phyloP scores from a whole-genome alignment of 2,888 invertebrate species.

The Melipona beecheii region DNA sequence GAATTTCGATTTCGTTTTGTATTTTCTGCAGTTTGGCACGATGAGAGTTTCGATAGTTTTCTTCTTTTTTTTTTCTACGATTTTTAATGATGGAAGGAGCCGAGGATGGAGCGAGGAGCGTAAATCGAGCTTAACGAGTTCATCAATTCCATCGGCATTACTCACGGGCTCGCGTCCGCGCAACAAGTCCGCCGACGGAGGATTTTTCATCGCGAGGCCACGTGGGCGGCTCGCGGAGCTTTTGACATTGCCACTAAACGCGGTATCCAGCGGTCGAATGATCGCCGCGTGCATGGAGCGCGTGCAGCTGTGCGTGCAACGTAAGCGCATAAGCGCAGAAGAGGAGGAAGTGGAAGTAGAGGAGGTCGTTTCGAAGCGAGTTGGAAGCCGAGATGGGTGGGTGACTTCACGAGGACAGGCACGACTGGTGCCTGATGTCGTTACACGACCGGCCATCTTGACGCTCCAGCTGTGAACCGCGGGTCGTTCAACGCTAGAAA shows the following conservation, averaged over 20 bases:
- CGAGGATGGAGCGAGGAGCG: conserved; percentile 28
- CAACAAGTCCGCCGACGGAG: conserved; percentile 62
- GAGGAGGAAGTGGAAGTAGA: too few species aligned
- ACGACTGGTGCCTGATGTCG: neutral
- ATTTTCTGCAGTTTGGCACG: too few species aligned
- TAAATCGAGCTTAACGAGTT: conserved; percentile 65
- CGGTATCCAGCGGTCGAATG: neutral
- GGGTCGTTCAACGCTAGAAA: conserved; percentile 12
- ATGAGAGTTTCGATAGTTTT: too few species aligned
- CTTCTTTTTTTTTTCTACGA: too few species aligned
- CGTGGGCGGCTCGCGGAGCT: conserved; percentile 76
- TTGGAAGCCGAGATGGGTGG: neutral
- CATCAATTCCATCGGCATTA: conserved; percentile 76
- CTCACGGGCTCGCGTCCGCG: conserved; percentile 57
- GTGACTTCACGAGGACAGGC: neutral
- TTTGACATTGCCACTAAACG: conserved; percentile 77
- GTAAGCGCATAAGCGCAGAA: too few species aligned
- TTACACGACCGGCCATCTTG: neutral
- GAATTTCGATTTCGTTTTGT: too few species aligned
- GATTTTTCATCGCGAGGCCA: conserved; percentile 55
- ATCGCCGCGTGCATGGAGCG: neutral
- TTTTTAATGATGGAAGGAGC: too few species aligned
- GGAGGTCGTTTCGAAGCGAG: neutral
- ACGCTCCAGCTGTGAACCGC: conserved; percentile 20
- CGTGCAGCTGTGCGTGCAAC: neutral